Percentiles rank a stretch among this genome's conserved stretches.
Evolutionary conservation across 2,888 invertebrate genomes (phyloP).

Genomic region (Yponomeuta malinellus): DNA sequence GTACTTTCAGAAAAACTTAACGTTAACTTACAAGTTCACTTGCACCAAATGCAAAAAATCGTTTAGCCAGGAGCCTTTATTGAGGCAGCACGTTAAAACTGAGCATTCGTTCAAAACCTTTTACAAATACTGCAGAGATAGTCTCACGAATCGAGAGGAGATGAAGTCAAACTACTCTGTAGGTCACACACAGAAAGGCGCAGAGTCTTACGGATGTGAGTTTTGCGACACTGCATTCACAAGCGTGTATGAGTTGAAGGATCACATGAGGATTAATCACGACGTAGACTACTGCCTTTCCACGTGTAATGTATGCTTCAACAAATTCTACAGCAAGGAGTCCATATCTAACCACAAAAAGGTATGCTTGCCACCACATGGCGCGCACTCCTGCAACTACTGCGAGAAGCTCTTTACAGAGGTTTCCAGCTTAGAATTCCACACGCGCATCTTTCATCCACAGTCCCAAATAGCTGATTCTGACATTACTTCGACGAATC

Average conservation of each 20-base stretch:
- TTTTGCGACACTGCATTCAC: slow-evolving; percentile 38
- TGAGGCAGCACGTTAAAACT: slow-evolving; percentile 47
- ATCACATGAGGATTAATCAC: slow-evolving; percentile 47
- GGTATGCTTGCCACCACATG: slow-evolving; percentile 44
- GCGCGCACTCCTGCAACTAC: slow-evolving; percentile 45
- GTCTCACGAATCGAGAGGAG: slow-evolving; percentile 32
- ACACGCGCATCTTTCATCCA: slow-evolving; percentile 52
- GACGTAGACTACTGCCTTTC: slow-evolving; percentile 45
- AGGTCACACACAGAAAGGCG: slow-evolving; percentile 14
- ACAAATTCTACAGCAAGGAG: slow-evolving; percentile 50
- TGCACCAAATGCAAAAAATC: slow-evolving; percentile 40
- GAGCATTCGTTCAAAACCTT: slow-evolving; percentile 52
- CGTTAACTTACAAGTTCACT: slow-evolving; percentile 12
- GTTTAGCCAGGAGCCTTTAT: slow-evolving; percentile 36
- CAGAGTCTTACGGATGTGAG: slow-evolving; percentile 41
- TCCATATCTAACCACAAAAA: slow-evolving; percentile 42
- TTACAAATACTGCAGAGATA: slow-evolving; percentile 49
- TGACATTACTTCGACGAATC: slow-evolving; percentile 40
- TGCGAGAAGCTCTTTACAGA: slow-evolving; percentile 61
- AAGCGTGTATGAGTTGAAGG: slow-evolving; percentile 46
- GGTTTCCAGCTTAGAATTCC: slow-evolving; percentile 52
- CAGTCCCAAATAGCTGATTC: slow-evolving; percentile 51
- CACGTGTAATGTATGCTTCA: slow-evolving; percentile 57
- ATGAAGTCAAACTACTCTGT: not conserved
- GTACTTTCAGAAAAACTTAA: slow-evolving; percentile 31